Percentiles rank a stretch among this genome's conserved stretches.
Evolutionary conservation across 1,140 invertebrate genomes (phyloP).

Genomic region (Penaeus indicus): DNA sequence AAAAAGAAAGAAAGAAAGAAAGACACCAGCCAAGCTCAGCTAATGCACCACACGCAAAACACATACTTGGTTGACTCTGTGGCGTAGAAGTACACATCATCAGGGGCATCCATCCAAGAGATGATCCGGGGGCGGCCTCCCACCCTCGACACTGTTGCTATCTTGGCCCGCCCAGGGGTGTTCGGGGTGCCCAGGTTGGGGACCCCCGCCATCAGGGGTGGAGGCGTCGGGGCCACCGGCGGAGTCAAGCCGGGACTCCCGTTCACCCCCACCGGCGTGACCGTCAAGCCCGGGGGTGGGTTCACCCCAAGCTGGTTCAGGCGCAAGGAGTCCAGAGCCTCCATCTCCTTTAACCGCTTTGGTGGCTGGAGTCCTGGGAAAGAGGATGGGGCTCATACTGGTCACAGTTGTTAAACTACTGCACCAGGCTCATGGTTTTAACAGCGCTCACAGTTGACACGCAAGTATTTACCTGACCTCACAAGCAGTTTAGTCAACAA

Average conservation of each 20-base stretch:
- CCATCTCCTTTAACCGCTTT: slow-evolving; percentile 69
- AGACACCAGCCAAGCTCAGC: neutral
- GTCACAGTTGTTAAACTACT: too few species aligned
- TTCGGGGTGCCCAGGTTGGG: slow-evolving; percentile 67
- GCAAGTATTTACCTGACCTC: too few species aligned
- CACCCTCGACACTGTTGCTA: slow-evolving; percentile 77
- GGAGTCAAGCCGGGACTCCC: slow-evolving; percentile 51
- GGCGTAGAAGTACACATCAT: slow-evolving; percentile 95
- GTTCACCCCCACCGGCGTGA: slow-evolving; percentile 65
- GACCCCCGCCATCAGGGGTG: slow-evolving; percentile 74
- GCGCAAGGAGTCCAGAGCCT: slow-evolving; percentile 67
- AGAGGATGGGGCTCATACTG: slow-evolving; percentile 13
- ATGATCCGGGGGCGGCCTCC: slow-evolving; percentile 85
- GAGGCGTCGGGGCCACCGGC: slow-evolving; percentile 35
- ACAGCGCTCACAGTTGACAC: too few species aligned
- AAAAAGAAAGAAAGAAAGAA: neutral
- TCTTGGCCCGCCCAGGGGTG: slow-evolving; percentile 78
- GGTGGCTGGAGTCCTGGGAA: slow-evolving; percentile 68
- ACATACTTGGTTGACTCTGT: slow-evolving; percentile 90
- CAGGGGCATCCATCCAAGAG: slow-evolving; percentile 97
- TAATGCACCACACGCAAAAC: slow-evolving; percentile 64
- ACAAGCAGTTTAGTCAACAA: too few species aligned
- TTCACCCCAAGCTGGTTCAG: slow-evolving; percentile 65
- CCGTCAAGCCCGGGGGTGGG: slow-evolving; percentile 69
- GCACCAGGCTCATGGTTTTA: too few species aligned